Evolutionary conservation across 92 coral and sea anemone genomes (phyloP).

Genomic region (Zoanthus gigantus): DNA sequence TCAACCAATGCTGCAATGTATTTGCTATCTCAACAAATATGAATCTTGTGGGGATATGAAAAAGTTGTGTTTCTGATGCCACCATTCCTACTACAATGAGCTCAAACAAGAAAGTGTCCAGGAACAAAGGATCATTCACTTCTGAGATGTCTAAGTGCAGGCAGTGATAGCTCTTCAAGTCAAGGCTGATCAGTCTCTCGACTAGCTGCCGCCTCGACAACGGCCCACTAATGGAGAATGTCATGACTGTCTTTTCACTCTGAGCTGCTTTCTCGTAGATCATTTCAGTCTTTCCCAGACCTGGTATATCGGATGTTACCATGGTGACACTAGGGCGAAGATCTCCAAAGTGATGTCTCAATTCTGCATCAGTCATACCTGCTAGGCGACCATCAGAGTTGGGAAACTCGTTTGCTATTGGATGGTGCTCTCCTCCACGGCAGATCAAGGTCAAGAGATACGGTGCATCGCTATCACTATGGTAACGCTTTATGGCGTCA

Average conservation of each 20-base stretch:
- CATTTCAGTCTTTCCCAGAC: conserved; percentile 86
- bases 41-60: conserved; percentile 66
- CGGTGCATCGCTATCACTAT: conserved; percentile 9
- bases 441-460: conserved; percentile 74
- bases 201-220: conserved; percentile 77
- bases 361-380: conserved; percentile 69
- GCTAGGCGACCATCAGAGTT: conserved; percentile 52
- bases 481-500: conserved; percentile 61
- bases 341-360: conserved; percentile 40
- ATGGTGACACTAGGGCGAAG: conserved; percentile 68
- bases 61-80: conserved; percentile 75
- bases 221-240: conserved; percentile 85
- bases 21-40: conserved; percentile 83
- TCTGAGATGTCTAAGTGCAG: conserved; percentile 81
- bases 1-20: conserved; percentile 74
- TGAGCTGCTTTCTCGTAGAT: conserved; percentile 61
- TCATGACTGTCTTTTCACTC: conserved; percentile 65
- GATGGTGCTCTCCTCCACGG: conserved; percentile 82
- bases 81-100: conserved; percentile 86
- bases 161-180: conserved; percentile 62
- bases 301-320: conserved; percentile 85
- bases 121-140: conserved; percentile 74
- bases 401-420: conserved; percentile 75
- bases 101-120: conserved; percentile 84
- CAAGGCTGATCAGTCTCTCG: conserved; percentile 60